These are phyloP conservation scores for Lutjanus argentimaculatus DNA, from an alignment of 2,797 vertebrate genomes.

Conservation along the genomic window DNA sequence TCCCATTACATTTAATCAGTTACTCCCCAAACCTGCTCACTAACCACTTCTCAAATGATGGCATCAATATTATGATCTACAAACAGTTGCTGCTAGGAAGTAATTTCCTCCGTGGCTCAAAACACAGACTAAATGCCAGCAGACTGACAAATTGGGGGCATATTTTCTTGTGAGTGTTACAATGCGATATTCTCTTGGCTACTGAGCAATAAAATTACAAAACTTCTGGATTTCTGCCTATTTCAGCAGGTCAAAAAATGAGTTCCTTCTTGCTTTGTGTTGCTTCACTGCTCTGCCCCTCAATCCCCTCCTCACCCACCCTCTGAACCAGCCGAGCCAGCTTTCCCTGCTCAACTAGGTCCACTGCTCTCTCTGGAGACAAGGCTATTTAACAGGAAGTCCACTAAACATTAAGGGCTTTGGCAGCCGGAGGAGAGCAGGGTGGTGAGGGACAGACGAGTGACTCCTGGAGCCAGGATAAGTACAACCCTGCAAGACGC, in stretches of 20 bases:
- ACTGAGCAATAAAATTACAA: constrained; percentile 29
- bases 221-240: constrained; percentile 12
- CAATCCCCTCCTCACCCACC: constrained; percentile 35
- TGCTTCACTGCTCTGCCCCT: constrained; percentile 20
- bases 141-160: constrained; percentile 18
- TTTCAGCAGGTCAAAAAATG: constrained; percentile 41
- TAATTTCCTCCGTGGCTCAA: constrained; percentile 27
- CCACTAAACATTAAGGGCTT: constrained; percentile 75
- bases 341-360: constrained; percentile 52
- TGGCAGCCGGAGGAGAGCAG: constrained; percentile 67
- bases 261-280: constrained; percentile 32
- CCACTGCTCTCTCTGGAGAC: constrained; percentile 68
- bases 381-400: constrained; percentile 71
- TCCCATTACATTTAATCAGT: too few species aligned
- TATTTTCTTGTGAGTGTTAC: constrained; percentile 11
- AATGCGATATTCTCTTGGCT: constrained; percentile 26
- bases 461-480: constrained; percentile 66
- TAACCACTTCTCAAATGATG: constrained; percentile 22
- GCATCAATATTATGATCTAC: constrained; percentile 29
- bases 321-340: constrained; percentile 41
- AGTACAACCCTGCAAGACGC: constrained; percentile 63
- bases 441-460: constrained; percentile 45
- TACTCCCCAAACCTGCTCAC: not conserved
- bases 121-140: constrained; percentile 22
- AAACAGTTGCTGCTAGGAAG: constrained; percentile 17